Base-by-base conservation (phyloP, 2,888 invertebrate species). In the Lissocephala sabroskyi region DNA sequence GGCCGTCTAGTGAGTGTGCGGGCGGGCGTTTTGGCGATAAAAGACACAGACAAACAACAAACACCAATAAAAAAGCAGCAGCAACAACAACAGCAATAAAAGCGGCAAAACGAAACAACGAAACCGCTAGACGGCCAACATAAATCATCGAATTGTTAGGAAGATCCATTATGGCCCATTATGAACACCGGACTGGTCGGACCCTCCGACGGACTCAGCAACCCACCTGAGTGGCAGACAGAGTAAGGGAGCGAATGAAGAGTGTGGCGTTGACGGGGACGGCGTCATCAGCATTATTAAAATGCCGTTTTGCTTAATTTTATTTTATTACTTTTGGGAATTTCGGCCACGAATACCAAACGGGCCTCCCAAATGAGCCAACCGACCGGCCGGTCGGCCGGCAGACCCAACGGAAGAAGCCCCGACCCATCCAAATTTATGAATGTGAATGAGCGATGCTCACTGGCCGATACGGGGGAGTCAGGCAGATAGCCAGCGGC, bases 271-370 rank as follows among this genome's bases (percentile, higher is more conserved):
- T n/a, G n/a, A n/a, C 29, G 16, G 37, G 18, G 30, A 14, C 35
- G 13, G 44, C 11, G 16, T 6, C 13, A 41, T 30, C 48, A 65
- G 61, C 73, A 61, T 75, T 76, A 76, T 76, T 76, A 77, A 75
- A 79, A 75, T 75, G 70, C 70, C 79, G 79, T 77, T 77, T 77
- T 75, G 75, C 65, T 79, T 77, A 77, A 77, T 79, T 75, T 79
- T 56, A 73, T 76, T 79, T 77, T 77, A 77, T 77, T 73, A 62
- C 70, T 77, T 77, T 74, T 60, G 43, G 59, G 77, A 77, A 77
- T 73, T 71, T 60, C 49, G 57, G 52, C 76, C 76, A 62, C 73
- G 68, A 67, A 65, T 70, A 52, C 60, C 63, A 62, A 66, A 48
- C 59, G 50, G 46, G 52, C 52, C 49, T 41, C 45, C 56, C 53